These are phyloP conservation scores for Salminus brasiliensis DNA, from an alignment of 2,113 vertebrate genomes.

Conservation along the genomic window DNA sequence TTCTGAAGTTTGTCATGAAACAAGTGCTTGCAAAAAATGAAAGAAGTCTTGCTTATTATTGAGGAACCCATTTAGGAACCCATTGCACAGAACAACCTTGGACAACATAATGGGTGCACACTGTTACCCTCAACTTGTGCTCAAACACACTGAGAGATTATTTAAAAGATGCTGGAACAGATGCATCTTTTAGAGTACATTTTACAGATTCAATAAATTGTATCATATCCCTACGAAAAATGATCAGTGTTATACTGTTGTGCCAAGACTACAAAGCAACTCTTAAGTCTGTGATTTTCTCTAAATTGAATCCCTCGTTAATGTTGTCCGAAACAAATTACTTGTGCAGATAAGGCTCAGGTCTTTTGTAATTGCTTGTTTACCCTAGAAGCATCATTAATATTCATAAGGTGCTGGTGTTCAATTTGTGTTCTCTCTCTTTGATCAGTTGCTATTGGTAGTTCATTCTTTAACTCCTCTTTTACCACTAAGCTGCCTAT, in stretches of 20 bases:
- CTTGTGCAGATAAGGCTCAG: constrained; percentile 46
- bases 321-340: constrained; percentile 12
- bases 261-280: background rate
- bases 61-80: no score
- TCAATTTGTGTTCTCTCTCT: constrained; percentile 58
- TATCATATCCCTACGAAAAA: background rate
- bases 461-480: constrained; percentile 52
- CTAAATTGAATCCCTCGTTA: constrained; percentile 17
- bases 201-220: background rate
- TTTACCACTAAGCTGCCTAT: constrained; percentile 53
- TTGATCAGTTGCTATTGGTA: constrained; percentile 62
- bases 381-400: constrained; percentile 68
- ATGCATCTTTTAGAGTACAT: background rate
- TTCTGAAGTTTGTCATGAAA: background rate
- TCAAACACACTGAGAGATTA: background rate
- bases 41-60: background rate
- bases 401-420: constrained; percentile 68
- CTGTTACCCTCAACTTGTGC: background rate
- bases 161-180: background rate
- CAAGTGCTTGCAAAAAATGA: background rate
- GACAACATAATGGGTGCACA: background rate
- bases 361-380: constrained; percentile 57
- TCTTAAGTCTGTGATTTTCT: background rate
- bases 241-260: background rate
- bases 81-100: background rate